A percentile compares a stretch with the other conserved stretches of the same genome.
These are phyloP conservation scores for Athrips mouffetella DNA, from an alignment of 2,888 invertebrate genomes.

Conservation along the genomic window DNA sequence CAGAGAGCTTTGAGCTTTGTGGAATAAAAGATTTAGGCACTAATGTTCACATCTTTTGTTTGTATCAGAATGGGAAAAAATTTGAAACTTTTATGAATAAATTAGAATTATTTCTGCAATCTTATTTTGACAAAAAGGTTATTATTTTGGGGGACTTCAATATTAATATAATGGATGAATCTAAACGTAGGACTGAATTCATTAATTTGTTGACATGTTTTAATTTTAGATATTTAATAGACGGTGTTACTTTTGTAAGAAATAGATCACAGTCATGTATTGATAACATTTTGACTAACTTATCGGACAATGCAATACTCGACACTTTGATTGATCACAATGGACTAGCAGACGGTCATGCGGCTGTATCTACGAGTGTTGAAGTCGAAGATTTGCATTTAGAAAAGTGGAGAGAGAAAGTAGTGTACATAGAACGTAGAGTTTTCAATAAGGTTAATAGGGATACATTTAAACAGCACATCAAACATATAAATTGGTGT, in stretches of 20 bases:
- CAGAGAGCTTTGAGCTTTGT: not conserved
- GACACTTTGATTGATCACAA: not conserved
- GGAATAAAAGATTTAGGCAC: not conserved
- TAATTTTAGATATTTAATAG: too few species aligned
- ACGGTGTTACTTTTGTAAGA: not conserved
- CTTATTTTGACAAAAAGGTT: too few species aligned
- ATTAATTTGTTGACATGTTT: not conserved
- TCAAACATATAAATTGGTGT: not conserved
- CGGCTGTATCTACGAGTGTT: not conserved
- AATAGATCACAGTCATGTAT: not conserved
- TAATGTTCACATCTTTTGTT: slow-evolving; percentile 5
- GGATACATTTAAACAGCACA: not conserved
- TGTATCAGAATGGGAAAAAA: not conserved
- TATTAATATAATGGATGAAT: not conserved
- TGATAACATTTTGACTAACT: slow-evolving; percentile 1
- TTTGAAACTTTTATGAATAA: not conserved
- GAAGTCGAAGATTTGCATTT: not conserved
- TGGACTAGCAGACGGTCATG: slow-evolving; percentile 1
- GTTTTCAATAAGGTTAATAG: not conserved
- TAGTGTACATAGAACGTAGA: not conserved
- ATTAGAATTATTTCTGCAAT: slow-evolving; percentile 3
- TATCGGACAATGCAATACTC: not conserved
- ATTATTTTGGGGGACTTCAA: too few species aligned
- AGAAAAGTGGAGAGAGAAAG: not conserved
- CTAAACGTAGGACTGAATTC: not conserved